A percentile compares a stretch with the other conserved stretches of the same genome.
These are phyloP conservation scores for Podarcis cretensis DNA, from an alignment of 2,113 vertebrate species.

Conservation along the genomic window DNA sequence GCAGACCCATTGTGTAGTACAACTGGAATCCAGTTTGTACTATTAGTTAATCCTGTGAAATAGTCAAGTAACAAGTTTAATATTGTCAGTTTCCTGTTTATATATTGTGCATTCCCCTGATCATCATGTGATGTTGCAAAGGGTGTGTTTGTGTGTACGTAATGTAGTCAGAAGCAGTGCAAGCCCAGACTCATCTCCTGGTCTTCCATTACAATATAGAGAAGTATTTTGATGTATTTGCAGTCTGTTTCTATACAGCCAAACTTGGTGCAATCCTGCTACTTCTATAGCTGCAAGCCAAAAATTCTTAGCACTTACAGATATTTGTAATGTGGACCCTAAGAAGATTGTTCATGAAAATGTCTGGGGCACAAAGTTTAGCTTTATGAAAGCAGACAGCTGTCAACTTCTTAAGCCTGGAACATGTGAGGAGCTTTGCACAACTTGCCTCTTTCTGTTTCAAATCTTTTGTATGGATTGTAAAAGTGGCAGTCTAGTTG, in stretches of 20 bases:
- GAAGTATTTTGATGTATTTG: conserved; percentile 42
- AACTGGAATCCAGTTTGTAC: not conserved
- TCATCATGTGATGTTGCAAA: not conserved
- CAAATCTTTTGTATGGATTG: conserved; percentile 25
- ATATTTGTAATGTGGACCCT: conserved; percentile 26
- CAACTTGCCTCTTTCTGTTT: not conserved
- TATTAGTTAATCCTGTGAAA: not conserved
- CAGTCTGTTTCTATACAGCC: conserved; percentile 34
- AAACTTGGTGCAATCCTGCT: not conserved
- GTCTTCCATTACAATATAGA: not conserved
- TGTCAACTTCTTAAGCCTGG: conserved; percentile 58
- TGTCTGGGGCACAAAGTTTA: conserved; percentile 45
- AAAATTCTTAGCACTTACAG: conserved; percentile 47
- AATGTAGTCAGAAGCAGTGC: not conserved
- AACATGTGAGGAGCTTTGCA: conserved; percentile 30
- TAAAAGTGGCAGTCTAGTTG: not conserved
- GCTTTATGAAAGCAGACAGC: conserved; percentile 68
- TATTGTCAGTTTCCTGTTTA: not conserved
- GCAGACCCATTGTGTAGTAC: not conserved
- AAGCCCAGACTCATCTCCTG: not conserved
- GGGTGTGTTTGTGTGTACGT: not conserved
- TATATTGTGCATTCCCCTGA: not conserved
- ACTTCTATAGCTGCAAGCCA: conserved; percentile 50
- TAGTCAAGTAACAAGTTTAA: conserved; percentile 21
- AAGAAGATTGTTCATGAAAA: conserved; percentile 49